A percentile compares a stretch with the other conserved stretches of the same genome.
These are phyloP conservation scores for Hestina assimilis DNA, from an alignment of 1,140 invertebrate species.

Conservation along the genomic window DNA sequence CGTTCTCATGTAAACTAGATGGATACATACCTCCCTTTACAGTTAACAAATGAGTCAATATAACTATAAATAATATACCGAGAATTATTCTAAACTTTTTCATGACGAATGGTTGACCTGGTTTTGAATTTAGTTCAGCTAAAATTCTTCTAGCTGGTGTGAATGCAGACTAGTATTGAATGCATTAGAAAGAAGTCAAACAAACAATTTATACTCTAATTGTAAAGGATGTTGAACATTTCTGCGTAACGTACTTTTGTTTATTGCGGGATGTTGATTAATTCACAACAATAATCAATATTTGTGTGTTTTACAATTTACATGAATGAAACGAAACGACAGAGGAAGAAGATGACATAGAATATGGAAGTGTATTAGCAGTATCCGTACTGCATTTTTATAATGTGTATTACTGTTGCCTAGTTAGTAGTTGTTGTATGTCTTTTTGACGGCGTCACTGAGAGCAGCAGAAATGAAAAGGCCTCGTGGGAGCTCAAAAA, in stretches of 20 bases:
- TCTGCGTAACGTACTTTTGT: not conserved
- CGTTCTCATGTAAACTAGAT: constrained; percentile 21
- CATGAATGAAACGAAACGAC: no score
- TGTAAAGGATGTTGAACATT: not conserved
- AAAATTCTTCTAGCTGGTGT: not conserved
- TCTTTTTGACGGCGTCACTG: no score
- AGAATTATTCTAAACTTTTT: not conserved
- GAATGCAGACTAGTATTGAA: not conserved
- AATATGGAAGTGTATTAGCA: no score
- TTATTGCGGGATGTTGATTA: not conserved
- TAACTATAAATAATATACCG: not conserved
- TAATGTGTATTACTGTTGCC: no score
- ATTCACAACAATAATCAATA: no score
- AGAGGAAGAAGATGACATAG: no score
- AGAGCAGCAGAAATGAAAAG: no score
- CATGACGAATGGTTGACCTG: not conserved
- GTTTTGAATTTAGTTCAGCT: not conserved
- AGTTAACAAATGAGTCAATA: not conserved
- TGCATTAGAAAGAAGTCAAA: not conserved
- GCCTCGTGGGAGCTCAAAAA: no score
- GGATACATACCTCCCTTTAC: not conserved
- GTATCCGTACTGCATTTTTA: no score
- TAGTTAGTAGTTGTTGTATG: no score
- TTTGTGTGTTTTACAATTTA: no score
- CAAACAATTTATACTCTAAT: not conserved